Evolutionary conservation across 2,113 vertebrate genomes (phyloP), one percentile per base, ranked within the genome.

Genomic region (Clupea harengus): DNA sequence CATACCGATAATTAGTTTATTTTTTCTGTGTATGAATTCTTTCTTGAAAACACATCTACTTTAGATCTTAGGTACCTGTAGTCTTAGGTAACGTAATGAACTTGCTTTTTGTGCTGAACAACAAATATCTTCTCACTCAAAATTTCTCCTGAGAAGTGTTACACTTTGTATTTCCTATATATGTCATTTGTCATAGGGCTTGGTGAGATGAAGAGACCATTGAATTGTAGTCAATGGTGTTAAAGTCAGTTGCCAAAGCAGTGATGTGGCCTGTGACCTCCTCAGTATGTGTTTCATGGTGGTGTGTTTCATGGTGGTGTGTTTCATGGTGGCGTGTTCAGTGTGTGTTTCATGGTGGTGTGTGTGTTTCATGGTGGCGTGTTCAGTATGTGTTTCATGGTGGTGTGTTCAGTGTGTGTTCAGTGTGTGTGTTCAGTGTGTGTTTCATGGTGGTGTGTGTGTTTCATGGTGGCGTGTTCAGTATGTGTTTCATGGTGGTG

Each of bases 201-300:
- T 60, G 22, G 54, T 60, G 54, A 20, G 54, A 67, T 67, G 83
- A 45, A 83, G 54, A 1, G 20, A 46, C 44, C 57, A 67, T 17
- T 60, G 64, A 67, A 67, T 39, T 13, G 8, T 39, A 67, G 25
- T 67, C n/a, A 67, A 28, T 46, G 5, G 22, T 46, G 44, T 45
- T n/a, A 44, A 49, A 17, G 57, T 72, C 44, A 84, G 45, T 75
- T 72, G 83, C 18, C 25, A 49, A 75, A 44, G 2, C 45, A 75
- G 11, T 28, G 47, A 45, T 84, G 60, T 84, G 64, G 83, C 64
- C 83, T 49, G 60, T 11, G 49, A 28, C 4, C 44, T 84, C 39
- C 22, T 75, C n/a, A 28, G 64, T 72, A 15, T 72, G 64, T 64
- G 57, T 64, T 20, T 64, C 2, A 39, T 39, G 39, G 39, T 39